phyloP scores from a whole-genome alignment of 2,797 vertebrate genomes.

The Cuculus canorus region DNA sequence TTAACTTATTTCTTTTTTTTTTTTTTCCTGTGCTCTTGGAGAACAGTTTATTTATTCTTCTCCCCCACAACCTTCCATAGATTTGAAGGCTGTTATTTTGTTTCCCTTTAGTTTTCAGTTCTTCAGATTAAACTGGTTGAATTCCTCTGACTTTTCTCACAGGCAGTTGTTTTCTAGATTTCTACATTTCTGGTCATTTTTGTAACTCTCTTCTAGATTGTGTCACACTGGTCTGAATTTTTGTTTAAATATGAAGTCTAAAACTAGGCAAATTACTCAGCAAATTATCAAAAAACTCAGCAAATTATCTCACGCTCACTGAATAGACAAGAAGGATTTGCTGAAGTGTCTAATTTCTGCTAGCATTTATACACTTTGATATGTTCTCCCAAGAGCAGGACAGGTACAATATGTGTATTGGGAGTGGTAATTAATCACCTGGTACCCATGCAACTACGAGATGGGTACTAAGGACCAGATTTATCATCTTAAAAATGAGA shows the following conservation, averaged over 20 bases:
- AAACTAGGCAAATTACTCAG: neutral
- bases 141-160: neutral
- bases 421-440: neutral
- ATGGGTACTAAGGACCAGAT: neutral
- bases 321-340: neutral
- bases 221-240: neutral
- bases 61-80: neutral
- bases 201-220: neutral
- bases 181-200: neutral
- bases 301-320: neutral
- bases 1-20: neutral
- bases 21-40: neutral
- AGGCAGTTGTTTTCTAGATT: neutral
- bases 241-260: neutral
- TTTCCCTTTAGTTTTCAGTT: neutral
- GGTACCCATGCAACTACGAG: neutral
- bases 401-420: accelerated
- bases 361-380: neutral
- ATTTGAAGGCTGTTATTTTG: neutral
- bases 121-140: neutral
- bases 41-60: neutral
- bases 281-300: too few species aligned
- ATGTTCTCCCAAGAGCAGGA: neutral
- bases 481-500: neutral
- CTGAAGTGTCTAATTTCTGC: neutral